These are phyloP conservation scores for Nothocercus nigrocapillus DNA, from an alignment of 2,113 vertebrate genomes.

Conservation along the genomic window DNA sequence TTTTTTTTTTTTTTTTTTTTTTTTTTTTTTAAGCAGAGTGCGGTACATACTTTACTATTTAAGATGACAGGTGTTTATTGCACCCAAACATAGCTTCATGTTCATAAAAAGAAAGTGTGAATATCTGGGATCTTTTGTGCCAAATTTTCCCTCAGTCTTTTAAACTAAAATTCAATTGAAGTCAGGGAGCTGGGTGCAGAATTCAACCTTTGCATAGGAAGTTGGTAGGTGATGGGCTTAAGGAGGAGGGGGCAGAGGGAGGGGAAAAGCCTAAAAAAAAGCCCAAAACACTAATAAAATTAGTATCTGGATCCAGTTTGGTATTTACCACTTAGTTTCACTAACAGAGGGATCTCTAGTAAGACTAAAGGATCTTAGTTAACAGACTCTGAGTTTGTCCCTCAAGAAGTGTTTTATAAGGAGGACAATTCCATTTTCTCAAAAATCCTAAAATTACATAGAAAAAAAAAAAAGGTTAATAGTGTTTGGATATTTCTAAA, in stretches of 20 bases:
- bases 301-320: background rate
- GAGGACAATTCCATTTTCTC: background rate
- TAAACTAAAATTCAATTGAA: conserved; percentile 21
- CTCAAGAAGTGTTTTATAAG: background rate
- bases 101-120: conserved; percentile 54
- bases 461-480: background rate
- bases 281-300: background rate
- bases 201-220: background rate
- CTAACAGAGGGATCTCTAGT: background rate
- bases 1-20: background rate
- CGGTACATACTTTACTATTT: conserved; percentile 50
- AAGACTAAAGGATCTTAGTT: background rate
- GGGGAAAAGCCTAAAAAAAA: background rate
- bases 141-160: conserved; percentile 23
- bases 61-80: conserved; percentile 71
- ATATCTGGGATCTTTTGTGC: conserved; percentile 41
- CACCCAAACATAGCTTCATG: conserved; percentile 56
- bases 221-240: background rate
- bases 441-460: background rate
- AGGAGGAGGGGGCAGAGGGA: background rate
- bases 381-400: background rate
- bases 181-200: conserved; percentile 21
- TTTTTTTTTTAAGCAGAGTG: conserved; percentile 18
- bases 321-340: background rate
- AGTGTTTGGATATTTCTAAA: background rate